Evolutionary conservation across 2,888 invertebrate species (phyloP).

Genomic region (Lapara coniferarum): DNA sequence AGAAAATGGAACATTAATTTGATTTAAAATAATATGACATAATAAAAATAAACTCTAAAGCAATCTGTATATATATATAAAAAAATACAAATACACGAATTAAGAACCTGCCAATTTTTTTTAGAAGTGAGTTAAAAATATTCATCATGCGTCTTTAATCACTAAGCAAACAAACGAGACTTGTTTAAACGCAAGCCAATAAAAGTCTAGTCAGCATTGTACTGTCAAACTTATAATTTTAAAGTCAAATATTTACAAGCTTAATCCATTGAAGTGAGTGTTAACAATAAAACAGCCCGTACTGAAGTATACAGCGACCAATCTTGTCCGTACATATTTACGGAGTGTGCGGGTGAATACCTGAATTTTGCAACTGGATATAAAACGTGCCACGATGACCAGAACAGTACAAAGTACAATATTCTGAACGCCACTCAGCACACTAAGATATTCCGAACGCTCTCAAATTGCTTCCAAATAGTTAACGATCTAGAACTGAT

Average conservation of each 20-base stretch:
- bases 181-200: no score
- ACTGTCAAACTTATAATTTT: not conserved
- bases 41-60: no score
- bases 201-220: not conserved
- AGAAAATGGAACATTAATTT: no score
- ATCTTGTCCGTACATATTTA: slow-evolving; percentile 55
- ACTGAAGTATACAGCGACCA: not conserved
- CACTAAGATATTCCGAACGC: slow-evolving; percentile 54
- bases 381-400: slow-evolving; percentile 42
- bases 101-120: no score
- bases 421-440: slow-evolving; percentile 45
- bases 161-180: no score
- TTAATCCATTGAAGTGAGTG: not conserved
- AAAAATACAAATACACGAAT: no score
- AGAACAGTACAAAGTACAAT: slow-evolving; percentile 38
- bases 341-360: slow-evolving; percentile 61
- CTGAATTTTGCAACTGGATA: slow-evolving; percentile 37
- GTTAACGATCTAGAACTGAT: slow-evolving; percentile 56
- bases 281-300: not conserved
- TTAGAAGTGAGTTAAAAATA: no score
- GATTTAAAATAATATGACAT: no score
- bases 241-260: not conserved
- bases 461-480: slow-evolving; percentile 67
- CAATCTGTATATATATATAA: no score
- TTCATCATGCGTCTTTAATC: no score